A percentile compares a stretch with the other conserved stretches of the same genome.
Conservation (phyloP, 2,888 invertebrate genomes). For the Stenichneumon culpator region DNA sequence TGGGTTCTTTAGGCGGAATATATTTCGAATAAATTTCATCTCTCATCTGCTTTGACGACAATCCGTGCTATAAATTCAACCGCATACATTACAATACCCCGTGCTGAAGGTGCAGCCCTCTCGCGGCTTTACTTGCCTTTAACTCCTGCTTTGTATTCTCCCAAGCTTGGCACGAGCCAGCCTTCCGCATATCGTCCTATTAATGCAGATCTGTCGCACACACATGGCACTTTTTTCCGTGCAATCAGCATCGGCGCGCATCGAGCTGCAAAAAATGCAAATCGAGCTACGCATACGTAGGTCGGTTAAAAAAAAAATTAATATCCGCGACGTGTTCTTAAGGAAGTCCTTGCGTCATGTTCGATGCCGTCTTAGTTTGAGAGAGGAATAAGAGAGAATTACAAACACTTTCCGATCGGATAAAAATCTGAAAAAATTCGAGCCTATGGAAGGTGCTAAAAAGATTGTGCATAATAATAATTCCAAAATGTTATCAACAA, state of each 20-base stretch:
- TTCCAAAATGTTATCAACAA: too few relatives aligned
- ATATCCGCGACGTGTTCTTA: too few relatives aligned
- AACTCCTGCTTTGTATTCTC: constrained; percentile 28
- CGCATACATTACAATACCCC: constrained; percentile 35
- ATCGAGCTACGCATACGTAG: neutral
- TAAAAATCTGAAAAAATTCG: too few relatives aligned
- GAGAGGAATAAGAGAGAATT: too few relatives aligned
- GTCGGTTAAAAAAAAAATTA: too few relatives aligned
- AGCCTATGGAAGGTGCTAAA: too few relatives aligned
- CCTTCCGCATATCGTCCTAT: constrained; percentile 10
- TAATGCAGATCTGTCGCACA: constrained; percentile 16
- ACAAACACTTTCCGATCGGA: too few relatives aligned
- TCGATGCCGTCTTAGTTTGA: too few relatives aligned
- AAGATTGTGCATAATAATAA: too few relatives aligned
- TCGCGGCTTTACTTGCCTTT: neutral
- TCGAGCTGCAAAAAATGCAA: constrained; percentile 8
- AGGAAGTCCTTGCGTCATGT: too few relatives aligned
- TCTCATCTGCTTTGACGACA: constrained; percentile 47
- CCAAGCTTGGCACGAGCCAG: neutral
- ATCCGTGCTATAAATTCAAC: constrained; percentile 53
- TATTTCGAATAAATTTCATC: constrained; percentile 58
- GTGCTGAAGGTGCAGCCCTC: neutral
- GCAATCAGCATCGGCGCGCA: neutral
- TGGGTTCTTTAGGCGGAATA: constrained; percentile 17
- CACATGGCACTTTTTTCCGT: constrained; percentile 15